phyloP scores from a whole-genome alignment of 2,113 vertebrate genomes.

The Hemibagrus wyckioides region DNA sequence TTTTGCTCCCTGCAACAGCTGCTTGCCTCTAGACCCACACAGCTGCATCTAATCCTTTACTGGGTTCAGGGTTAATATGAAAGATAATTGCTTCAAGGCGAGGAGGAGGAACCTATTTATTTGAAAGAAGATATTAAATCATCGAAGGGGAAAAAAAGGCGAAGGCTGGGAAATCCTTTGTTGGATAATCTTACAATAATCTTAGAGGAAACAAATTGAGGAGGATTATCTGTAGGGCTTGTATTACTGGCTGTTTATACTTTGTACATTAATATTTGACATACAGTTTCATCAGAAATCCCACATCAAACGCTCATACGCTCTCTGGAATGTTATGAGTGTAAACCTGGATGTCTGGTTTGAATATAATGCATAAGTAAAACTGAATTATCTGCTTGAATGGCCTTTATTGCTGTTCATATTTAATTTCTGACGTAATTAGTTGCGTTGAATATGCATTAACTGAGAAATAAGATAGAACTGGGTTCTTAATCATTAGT shows the following conservation, averaged over 20 bases:
- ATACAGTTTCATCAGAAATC: neutral
- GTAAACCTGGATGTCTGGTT: neutral
- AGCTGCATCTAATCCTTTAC: conserved; percentile 49
- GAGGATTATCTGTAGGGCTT: neutral
- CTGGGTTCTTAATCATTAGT: neutral
- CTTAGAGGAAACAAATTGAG: conserved; percentile 26
- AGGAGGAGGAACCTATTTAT: conserved; percentile 49
- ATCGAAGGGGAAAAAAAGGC: conserved; percentile 22
- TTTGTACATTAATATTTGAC: neutral
- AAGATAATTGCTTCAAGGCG: conserved; percentile 52
- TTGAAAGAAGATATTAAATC: conserved; percentile 48
- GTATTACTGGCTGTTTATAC: conserved; percentile 13
- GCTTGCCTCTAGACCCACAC: conserved; percentile 46
- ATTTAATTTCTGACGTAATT: neutral
- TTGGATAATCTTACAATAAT: conserved; percentile 32
- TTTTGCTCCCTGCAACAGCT: conserved; percentile 52
- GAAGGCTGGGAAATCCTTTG: conserved; percentile 23
- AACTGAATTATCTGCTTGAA: neutral
- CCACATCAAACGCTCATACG: neutral
- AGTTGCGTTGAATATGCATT: neutral
- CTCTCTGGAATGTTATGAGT: neutral
- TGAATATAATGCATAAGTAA: neutral
- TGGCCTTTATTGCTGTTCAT: neutral
- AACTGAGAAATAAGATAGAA: conserved; percentile 9
- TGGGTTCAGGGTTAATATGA: conserved; percentile 53